phyloP scores from a whole-genome alignment of 2,888 invertebrate genomes.

The Parapristionchus giblindavisi region DNA sequence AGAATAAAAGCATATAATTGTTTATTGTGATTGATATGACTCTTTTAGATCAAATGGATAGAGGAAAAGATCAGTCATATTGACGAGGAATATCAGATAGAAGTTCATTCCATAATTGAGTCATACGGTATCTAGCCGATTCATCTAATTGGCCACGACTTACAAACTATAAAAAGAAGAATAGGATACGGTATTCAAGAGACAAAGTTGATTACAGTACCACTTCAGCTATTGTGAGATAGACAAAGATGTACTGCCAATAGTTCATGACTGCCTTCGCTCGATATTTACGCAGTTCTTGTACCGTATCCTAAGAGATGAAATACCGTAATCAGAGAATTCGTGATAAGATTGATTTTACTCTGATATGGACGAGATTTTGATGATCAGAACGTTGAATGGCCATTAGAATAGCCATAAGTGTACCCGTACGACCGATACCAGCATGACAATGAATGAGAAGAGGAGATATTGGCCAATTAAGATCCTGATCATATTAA shows the following conservation, averaged over 20 bases:
- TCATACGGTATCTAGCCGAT: conserved; percentile 11
- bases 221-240: conserved; percentile 37
- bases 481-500: conserved; percentile 37
- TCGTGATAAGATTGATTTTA: too few relatives aligned
- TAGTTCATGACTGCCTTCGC: conserved; percentile 38
- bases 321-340: neutral
- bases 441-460: conserved; percentile 88
- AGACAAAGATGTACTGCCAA: conserved; percentile 39
- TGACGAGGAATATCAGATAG: conserved; percentile 34
- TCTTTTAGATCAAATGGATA: too few relatives aligned
- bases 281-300: conserved; percentile 34
- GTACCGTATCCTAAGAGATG: conserved; percentile 22
- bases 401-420: conserved; percentile 35
- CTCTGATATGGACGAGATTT: conserved; percentile 20
- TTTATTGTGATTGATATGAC: too few relatives aligned
- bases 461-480: conserved; percentile 77
- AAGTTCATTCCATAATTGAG: conserved; percentile 35
- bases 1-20: too few relatives aligned
- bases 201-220: too few relatives aligned
- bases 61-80: conserved; percentile 25
- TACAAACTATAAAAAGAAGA: conserved; percentile 19
- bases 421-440: conserved; percentile 88
- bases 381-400: conserved; percentile 22
- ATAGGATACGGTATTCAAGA: neutral
- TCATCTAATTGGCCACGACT: conserved; percentile 28